These are phyloP conservation scores for Malthinus flaveolus DNA, from an alignment of 2,888 invertebrate species.

Conservation along the genomic window DNA sequence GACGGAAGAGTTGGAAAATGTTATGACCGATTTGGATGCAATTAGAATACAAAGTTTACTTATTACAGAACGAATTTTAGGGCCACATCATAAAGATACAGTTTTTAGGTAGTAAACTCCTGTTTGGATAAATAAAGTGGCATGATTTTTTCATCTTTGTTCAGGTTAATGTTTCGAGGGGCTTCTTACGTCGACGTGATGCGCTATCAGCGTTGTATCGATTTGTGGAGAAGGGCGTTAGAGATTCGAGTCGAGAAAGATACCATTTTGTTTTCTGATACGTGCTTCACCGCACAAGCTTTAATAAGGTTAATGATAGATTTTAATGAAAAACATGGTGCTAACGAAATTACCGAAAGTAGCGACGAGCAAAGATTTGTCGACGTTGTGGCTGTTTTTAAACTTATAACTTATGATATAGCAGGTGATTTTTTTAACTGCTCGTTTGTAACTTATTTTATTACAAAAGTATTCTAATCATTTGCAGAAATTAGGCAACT, in stretches of 20 bases:
- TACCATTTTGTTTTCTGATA: conserved; percentile 76
- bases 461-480: not conserved
- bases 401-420: conserved; percentile 67
- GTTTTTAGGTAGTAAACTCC: conserved; percentile 61
- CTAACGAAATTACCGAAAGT: conserved; percentile 56
- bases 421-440: conserved; percentile 46
- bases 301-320: conserved; percentile 82
- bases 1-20: conserved; percentile 70
- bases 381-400: conserved; percentile 73
- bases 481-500: conserved; percentile 58
- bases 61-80: conserved; percentile 85
- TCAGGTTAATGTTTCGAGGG: conserved; percentile 59
- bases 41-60: conserved; percentile 86
- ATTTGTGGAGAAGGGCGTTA: conserved; percentile 83
- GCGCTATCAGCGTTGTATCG: conserved; percentile 81
- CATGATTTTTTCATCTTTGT: too few species aligned
- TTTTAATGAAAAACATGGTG: conserved; percentile 63
- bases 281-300: conserved; percentile 85
- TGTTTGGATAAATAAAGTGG: too few species aligned
- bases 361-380: conserved; percentile 63
- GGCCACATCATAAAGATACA: conserved; percentile 84
- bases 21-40: conserved; percentile 79
- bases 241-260: conserved; percentile 79
- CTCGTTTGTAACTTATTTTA: not conserved
- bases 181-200: conserved; percentile 74